Evolutionary conservation across 2,888 invertebrate species (phyloP).

Genomic region (Pyrrhosoma nymphula): DNA sequence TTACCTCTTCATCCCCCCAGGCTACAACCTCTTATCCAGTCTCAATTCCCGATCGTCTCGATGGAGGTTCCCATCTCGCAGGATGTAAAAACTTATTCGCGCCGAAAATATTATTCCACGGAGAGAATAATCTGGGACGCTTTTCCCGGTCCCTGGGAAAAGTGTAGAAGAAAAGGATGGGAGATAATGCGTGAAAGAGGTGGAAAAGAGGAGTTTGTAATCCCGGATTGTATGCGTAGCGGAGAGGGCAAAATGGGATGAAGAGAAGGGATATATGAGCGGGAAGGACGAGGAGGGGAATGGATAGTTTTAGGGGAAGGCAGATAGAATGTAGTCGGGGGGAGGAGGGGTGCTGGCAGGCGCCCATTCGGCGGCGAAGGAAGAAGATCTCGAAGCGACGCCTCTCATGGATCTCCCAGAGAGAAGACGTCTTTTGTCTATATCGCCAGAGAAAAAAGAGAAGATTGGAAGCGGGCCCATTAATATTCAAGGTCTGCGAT

Average conservation of each 20-base stretch:
- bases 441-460: neutral
- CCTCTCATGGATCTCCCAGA: neutral
- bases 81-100: neutral
- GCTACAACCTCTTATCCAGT: neutral
- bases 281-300: too few relatives aligned
- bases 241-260: neutral
- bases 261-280: neutral
- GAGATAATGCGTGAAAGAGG: neutral
- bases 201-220: neutral
- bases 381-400: neutral
- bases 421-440: constrained; percentile 20
- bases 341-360: neutral
- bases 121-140: neutral
- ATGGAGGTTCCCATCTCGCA: neutral
- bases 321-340: neutral
- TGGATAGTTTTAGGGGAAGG: neutral
- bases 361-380: neutral
- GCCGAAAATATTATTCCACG: constrained; percentile 9
- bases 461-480: neutral
- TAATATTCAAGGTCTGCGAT: neutral
- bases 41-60: neutral
- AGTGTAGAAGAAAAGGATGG: neutral
- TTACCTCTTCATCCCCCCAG: neutral
- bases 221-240: neutral
- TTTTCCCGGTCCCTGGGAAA: neutral